Evolutionary conservation across 2,888 invertebrate genomes (phyloP).

Genomic region (Agrilus cyanescens): DNA sequence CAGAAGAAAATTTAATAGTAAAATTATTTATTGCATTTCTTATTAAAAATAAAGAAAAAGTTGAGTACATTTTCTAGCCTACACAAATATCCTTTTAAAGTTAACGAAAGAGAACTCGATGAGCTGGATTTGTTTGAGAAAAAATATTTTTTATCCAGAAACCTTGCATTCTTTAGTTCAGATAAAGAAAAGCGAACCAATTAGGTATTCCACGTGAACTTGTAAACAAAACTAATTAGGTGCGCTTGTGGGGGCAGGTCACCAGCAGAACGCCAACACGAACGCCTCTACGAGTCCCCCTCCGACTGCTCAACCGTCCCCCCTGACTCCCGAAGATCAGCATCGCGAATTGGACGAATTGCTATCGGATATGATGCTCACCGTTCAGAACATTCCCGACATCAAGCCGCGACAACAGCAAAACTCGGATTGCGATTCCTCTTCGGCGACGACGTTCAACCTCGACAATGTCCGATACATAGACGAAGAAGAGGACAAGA

Average conservation of each 20-base stretch:
- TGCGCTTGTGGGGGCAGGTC: conserved; percentile 24
- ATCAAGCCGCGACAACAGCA: conserved; percentile 26
- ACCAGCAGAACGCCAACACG: conserved; percentile 36
- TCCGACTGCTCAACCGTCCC: conserved; percentile 34
- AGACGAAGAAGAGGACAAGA: conserved; percentile 39
- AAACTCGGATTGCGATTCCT: conserved; percentile 14
- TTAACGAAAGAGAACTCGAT: no score
- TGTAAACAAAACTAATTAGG: neutral
- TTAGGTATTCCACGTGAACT: no score
- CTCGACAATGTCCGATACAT: conserved; percentile 33
- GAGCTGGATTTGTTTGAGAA: no score
- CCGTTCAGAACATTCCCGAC: conserved; percentile 73
- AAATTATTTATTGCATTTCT: no score
- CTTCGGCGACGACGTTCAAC: conserved; percentile 20
- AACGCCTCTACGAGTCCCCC: conserved; percentile 36
- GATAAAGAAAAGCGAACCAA: no score
- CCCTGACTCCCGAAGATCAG: conserved; percentile 39
- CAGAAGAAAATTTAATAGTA: no score
- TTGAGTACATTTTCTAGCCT: no score
- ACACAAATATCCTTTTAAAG: no score
- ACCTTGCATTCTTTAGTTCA: neutral
- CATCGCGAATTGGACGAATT: conserved; percentile 72
- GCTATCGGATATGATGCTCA: conserved; percentile 75
- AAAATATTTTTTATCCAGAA: neutral
- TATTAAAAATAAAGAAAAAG: no score